A percentile compares a stretch with the other conserved stretches of the same genome.
Conservation (phyloP, 1,140 invertebrate species). For the Ceratitis capitata region DNA sequence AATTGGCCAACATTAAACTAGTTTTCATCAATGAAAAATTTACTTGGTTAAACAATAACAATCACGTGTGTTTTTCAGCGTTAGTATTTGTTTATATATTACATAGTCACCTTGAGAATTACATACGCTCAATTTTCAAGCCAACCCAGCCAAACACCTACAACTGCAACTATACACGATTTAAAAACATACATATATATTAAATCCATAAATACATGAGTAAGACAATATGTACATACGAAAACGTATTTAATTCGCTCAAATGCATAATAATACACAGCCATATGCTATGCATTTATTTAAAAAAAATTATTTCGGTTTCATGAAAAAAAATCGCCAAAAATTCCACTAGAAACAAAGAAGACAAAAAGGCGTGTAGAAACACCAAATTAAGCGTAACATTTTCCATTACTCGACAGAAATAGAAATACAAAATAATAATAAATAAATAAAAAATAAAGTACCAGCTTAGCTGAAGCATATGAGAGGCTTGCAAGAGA, state of each 20-base stretch:
- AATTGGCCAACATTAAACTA: conserved; percentile 13
- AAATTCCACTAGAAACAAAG: neutral
- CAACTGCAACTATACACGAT: neutral
- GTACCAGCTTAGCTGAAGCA: no score
- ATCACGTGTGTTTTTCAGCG: neutral
- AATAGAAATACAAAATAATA: neutral
- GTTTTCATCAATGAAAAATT: neutral
- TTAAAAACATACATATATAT: neutral
- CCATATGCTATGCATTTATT: no score
- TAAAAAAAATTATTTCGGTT: no score
- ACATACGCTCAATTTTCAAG: neutral
- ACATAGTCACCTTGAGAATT: conserved; percentile 18
- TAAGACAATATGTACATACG: neutral
- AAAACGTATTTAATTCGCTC: no score
- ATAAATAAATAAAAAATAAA: neutral
- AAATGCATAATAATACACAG: no score
- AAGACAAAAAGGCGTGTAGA: neutral
- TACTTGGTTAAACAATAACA: neutral
- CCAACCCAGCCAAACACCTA: neutral
- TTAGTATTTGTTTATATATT: neutral
- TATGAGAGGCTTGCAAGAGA: neutral
- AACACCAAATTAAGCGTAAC: neutral
- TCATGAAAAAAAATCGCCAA: neutral
- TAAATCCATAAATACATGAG: neutral
- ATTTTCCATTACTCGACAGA: neutral